Conservation (phyloP, 2,888 invertebrate species). For the Zygogramma bicolorata region DNA sequence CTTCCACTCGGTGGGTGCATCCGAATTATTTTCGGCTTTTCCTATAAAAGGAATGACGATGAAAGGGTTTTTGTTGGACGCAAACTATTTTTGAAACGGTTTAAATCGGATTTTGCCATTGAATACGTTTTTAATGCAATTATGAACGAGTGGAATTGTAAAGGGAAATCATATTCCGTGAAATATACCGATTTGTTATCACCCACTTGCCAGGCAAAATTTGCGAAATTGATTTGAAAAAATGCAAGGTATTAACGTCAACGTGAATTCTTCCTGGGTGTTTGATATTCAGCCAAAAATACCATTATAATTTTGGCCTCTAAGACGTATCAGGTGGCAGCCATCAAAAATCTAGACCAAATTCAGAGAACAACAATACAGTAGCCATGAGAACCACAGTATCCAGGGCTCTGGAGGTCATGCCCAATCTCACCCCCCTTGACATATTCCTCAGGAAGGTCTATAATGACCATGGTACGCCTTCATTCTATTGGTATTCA, state of each 20-base stretch:
- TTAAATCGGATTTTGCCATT: not conserved
- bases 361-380: no score
- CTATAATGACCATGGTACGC: no score
- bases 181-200: not conserved
- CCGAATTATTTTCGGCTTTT: constrained; percentile 3
- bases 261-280: not conserved
- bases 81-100: not conserved
- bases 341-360: no score
- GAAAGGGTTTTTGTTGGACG: not conserved
- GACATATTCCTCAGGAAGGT: no score
- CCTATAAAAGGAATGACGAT: not conserved
- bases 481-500: no score
- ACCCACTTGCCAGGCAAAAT: not conserved
- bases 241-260: not conserved
- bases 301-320: no score
- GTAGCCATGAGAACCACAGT: no score
- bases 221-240: not conserved
- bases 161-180: not conserved
- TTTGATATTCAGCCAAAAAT: no score
- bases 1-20: not conserved
- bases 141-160: not conserved
- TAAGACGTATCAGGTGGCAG: no score
- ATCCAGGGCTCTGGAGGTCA: no score
- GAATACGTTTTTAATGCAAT: constrained; percentile 2
- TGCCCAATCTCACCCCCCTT: no score